Base-by-base conservation (phyloP, 1,140 invertebrate genomes). In the Fopius arisanus region DNA sequence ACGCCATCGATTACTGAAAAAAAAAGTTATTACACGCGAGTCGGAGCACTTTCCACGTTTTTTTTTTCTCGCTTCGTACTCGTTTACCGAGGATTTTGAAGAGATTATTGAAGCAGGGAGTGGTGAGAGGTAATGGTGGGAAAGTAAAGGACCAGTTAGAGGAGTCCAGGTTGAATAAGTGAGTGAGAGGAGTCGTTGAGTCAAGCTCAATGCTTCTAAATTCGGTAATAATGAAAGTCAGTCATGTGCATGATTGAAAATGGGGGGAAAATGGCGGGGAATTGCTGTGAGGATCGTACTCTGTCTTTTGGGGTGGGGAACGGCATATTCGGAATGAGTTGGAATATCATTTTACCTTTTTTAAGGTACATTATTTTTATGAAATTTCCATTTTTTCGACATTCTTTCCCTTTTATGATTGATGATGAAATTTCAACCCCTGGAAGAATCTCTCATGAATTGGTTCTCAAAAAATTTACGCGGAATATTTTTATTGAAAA, bases 181-280 rank as follows among this genome's bases (percentile, higher is more conserved):
- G 51, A 69, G 66, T 10, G 62, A 37, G 62, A 48, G 33, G 70
- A 28, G 69, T 51, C 29, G 51, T 66, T 28, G 41, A 65, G 67
- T 73, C 37, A 26, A 33, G 68, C 75, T 74, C 70, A 81, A 78
- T 78, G 78, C 66, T 72, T 77, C 69, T 75, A 79, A 83, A 85
- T 84, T 83, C 77, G 72, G 79, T 79, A 83, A 86, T 86, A 84
- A 85, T 80, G 78, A 83, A 84, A 86, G 77, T 80, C 80, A 81
- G 75, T 76, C 80, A 83, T 79, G 81, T 82, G 83, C 79, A 82
- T 84, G 83, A 85, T 85, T 81, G 82, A 84, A 86, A 85, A 82
- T 73, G 79, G 75, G 70, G 77, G 77, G 78, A 79, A 63, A 59
- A 28, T 4, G 66, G n/a, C 67, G 41, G 43, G 43, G 43, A 48